phyloP scores from a whole-genome alignment of 1,140 invertebrate genomes.

The Pogonognathellus flavescens region DNA sequence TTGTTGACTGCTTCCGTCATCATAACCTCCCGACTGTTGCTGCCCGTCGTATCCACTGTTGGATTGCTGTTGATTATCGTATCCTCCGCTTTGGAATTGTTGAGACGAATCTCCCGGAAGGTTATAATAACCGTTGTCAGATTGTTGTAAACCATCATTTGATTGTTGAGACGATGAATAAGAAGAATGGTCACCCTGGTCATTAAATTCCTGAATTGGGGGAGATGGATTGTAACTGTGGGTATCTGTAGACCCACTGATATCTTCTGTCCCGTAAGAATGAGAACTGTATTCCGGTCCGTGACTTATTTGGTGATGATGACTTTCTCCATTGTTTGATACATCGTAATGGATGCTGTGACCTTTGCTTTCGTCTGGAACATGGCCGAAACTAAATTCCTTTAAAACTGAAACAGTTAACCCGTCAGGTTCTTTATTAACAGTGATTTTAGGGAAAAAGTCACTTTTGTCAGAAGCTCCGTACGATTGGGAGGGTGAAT shows the following conservation, averaged over 20 bases:
- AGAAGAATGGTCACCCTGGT: background rate
- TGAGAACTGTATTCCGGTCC: background rate
- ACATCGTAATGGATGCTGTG: background rate
- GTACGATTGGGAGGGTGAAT: background rate
- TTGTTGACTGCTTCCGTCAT: background rate
- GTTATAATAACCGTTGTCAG: background rate
- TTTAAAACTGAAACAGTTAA: slow-evolving; percentile 13
- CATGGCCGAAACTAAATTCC: slow-evolving; percentile 12
- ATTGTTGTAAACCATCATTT: no score
- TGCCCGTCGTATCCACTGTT: background rate
- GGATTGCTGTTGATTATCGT: slow-evolving; percentile 1
- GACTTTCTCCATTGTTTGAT: background rate
- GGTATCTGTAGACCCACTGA: background rate
- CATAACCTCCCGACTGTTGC: background rate
- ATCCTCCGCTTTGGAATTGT: background rate
- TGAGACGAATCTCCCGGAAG: background rate
- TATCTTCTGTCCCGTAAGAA: background rate
- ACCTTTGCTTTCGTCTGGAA: background rate
- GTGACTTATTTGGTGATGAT: no score
- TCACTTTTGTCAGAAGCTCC: slow-evolving; percentile 1
- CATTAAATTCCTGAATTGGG: slow-evolving; percentile 15
- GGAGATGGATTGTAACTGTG: background rate
- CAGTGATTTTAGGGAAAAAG: background rate
- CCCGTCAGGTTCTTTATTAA: background rate
- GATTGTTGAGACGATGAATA: background rate